phyloP scores from a whole-genome alignment of 1,140 invertebrate genomes.

The Bathynomus jamesi region DNA sequence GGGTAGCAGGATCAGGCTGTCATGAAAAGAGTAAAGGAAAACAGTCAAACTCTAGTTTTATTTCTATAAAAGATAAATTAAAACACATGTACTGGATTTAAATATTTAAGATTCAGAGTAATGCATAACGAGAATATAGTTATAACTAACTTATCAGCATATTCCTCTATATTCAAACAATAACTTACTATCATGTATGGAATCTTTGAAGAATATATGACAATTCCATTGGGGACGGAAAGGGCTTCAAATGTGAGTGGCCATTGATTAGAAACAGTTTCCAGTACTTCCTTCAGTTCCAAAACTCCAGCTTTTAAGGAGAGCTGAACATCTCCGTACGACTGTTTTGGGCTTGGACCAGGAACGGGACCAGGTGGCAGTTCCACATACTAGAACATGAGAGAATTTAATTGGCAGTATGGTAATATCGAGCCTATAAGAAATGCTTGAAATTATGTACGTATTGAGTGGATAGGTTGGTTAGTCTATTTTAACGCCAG shows the following conservation, averaged over 20 bases:
- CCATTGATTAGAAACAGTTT: conserved; percentile 29
- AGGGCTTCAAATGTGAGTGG: conserved; percentile 58
- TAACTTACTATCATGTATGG: not conserved
- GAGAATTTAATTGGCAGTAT: conserved; percentile 43
- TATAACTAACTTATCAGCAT: not conserved
- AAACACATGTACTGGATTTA: not conserved
- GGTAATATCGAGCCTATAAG: not conserved
- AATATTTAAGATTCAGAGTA: not conserved
- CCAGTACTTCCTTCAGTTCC: conserved; percentile 40
- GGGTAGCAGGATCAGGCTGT: conserved; percentile 48
- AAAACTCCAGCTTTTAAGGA: conserved; percentile 45
- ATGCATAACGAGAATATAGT: not conserved
- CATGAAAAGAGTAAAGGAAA: not conserved
- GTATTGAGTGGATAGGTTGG: conserved; percentile 41
- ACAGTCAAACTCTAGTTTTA: not conserved
- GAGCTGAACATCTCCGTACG: conserved; percentile 50
- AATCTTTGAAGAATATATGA: conserved; percentile 55
- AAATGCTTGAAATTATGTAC: conserved; percentile 51
- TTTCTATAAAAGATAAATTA: not conserved
- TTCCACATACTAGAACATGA: conserved; percentile 3
- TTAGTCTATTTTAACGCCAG: conserved; percentile 38
- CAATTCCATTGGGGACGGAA: conserved; percentile 54
- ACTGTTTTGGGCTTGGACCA: conserved; percentile 48
- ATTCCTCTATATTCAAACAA: not conserved
- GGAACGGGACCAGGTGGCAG: conserved; percentile 32